Evolutionary conservation across 2,888 invertebrate genomes (phyloP), one percentile per base, ranked within the genome.

Genomic region (Philaethria dido): DNA sequence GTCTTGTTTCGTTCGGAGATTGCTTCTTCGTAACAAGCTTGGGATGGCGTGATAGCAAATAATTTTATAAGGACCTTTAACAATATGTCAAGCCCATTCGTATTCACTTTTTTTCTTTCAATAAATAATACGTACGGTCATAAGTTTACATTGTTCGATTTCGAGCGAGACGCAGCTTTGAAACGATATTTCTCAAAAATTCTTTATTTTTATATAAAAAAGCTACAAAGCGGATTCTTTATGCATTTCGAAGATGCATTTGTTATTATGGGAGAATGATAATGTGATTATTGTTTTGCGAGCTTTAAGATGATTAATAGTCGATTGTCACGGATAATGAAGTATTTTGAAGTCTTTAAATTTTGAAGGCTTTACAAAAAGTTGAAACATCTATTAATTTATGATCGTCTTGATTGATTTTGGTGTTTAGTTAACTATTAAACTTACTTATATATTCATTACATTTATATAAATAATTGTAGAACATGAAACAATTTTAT

Each of bases 271-370:
- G 85, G 85, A 88, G 86, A 89, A 91, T 90, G 87, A 92, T 92
- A 90, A 91, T 90, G 85, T 91, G 89, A 91, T 91, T 92, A 92
- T 91, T 92, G 91, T 92, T 92, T 92, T 91, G 92, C 89, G 86
- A 87, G 86, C 78, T 82, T 83, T 78, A 72, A 75, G 75, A 88
- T 91, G 91, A 92, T 90, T 86, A 88, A 92, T 92, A 77, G 84
- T 83, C 82, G 82, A 85, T 87, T 89, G 89, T 90, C 89, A 89
- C 84, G 84, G 84, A 79, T 88, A 89, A 91, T 89, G 83, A 90
- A 89, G 86, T 87, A 85, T 85, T 87, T 86, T 81, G 74, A 77
- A 80, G 80, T 77, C 77, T 76, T 82, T 78, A 75, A 81, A 80
- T 83, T 85, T 84, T 83, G 80, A 70, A 73, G 70, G 71, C 68